phyloP scores from a whole-genome alignment of 2,888 invertebrate genomes.

The Drosophila bunnanda region DNA sequence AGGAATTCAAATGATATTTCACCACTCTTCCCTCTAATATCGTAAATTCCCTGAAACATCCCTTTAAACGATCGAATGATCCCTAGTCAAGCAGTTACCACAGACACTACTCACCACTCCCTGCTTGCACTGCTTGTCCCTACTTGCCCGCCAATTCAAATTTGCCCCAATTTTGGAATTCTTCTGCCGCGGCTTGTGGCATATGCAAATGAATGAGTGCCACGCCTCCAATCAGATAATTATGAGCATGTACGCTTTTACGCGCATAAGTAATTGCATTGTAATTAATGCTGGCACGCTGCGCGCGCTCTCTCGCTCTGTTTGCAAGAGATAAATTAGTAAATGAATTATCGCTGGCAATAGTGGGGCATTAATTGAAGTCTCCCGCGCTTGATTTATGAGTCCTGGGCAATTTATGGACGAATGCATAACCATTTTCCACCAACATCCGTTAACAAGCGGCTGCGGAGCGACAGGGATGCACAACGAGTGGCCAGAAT shows the following conservation, averaged over 20 bases:
- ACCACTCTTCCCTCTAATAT: neutral
- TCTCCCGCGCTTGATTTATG: conserved; percentile 70
- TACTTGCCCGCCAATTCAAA: conserved; percentile 4
- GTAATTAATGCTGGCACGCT: conserved; percentile 66
- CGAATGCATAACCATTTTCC: conserved; percentile 57
- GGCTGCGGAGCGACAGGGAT: conserved; percentile 23
- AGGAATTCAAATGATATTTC: neutral
- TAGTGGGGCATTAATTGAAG: conserved; percentile 77
- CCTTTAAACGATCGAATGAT: conserved; percentile 11
- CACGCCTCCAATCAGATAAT: conserved; percentile 53
- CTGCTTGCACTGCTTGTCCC: conserved; percentile 17
- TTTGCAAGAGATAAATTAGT: conserved; percentile 69
- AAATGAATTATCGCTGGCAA: conserved; percentile 75
- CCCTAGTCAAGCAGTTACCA: neutral
- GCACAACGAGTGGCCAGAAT: conserved; percentile 10
- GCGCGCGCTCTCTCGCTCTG: conserved; percentile 25
- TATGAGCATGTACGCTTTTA: conserved; percentile 51
- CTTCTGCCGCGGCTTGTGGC: conserved; percentile 33
- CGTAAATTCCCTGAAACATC: conserved; percentile 1
- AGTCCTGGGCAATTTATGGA: conserved; percentile 59
- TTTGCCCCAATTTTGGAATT: conserved; percentile 7
- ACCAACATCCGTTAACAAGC: conserved; percentile 57
- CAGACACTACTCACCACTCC: neutral
- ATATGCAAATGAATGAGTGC: conserved; percentile 59
- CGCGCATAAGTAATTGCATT: conserved; percentile 67